Base-by-base conservation (phyloP, 92 coral and sea anemone species). In the Heliopora coerulea region DNA sequence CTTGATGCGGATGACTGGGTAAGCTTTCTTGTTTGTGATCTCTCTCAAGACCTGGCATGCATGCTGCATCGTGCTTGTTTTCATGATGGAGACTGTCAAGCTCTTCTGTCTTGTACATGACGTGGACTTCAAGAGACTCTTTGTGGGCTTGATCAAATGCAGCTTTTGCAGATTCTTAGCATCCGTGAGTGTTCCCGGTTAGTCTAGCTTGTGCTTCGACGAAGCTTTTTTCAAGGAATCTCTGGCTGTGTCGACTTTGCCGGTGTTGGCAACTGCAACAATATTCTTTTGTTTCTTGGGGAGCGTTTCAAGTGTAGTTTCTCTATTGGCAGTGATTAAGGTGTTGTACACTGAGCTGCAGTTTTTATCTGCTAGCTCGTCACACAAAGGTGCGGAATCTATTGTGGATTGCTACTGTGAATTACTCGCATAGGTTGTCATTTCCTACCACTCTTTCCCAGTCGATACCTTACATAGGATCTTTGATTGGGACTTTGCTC, bases 381-480 rank as follows among this genome's bases (percentile, higher is more conserved):
- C 58, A 28, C 48, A 24, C 30, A 60, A 69, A 54, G 70, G 39
- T n/a, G 27, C 65, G 23, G 32, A 75, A 60, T 31, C 56, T 60
- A 32, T 60, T 75, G 59, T 75, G 80, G 10, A 75, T 69, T 40
- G 57, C 70, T 41, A 75, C 72, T 27, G 80, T 65, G 28, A 54
- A 75, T 59, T 75, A 42, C 41, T 75, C 80, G 14, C 80, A 59
- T 7, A 75, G 70, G 49, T 54, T 15, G 60, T 49, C 58, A 27
- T 75, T 59, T 27, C 65, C 23, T 27, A 34, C 42, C 59, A 75
- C 68, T 17, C 30, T 59, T 48, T 48, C 59, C 72, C 80, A 60
- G 59, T 75, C 49, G 7, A 75, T 26, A 35, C 65, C 25, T 40
- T 28, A 35, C 60, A 75, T 75, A 0, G 61, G 79, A 25, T 59